phyloP scores from a whole-genome alignment of 2,113 vertebrate species.

The Mormyrus lacerda region DNA sequence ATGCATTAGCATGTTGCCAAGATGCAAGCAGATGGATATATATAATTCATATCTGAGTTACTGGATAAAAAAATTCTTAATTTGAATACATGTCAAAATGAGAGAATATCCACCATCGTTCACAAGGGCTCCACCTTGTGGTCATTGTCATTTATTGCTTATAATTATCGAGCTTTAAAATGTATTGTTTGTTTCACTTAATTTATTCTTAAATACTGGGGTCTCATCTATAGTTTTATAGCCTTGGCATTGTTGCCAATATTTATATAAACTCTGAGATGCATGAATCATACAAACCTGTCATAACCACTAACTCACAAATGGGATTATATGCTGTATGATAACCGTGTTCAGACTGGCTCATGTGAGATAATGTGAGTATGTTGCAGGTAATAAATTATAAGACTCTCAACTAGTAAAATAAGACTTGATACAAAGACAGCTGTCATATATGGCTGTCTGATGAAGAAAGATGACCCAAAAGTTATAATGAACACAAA shows the following conservation, averaged over 20 bases:
- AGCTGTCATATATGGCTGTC: background rate
- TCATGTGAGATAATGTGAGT: background rate
- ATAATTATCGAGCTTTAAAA: background rate
- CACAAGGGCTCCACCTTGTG: slow-evolving; percentile 14
- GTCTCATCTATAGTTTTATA: background rate
- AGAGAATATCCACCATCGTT: background rate
- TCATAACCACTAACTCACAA: background rate
- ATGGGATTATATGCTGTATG: background rate
- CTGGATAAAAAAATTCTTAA: slow-evolving; percentile 9
- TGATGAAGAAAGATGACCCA: background rate
- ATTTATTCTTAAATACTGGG: background rate
- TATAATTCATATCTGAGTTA: slow-evolving; percentile 12
- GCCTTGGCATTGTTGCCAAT: background rate
- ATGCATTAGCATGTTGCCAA: background rate
- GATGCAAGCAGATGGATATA: slow-evolving; percentile 12
- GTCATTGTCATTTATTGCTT: background rate
- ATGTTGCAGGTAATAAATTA: background rate
- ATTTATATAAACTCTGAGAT: background rate
- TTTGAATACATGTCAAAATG: slow-evolving; percentile 12
- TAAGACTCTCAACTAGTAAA: background rate
- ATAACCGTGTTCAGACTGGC: background rate
- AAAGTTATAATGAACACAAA: background rate
- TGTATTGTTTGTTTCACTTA: background rate
- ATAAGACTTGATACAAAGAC: background rate
- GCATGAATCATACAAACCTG: background rate